A percentile compares a stretch with the other conserved stretches of the same genome.
These are phyloP conservation scores for Bothrops jararaca DNA, from an alignment of 2,113 vertebrate genomes.

Conservation along the genomic window DNA sequence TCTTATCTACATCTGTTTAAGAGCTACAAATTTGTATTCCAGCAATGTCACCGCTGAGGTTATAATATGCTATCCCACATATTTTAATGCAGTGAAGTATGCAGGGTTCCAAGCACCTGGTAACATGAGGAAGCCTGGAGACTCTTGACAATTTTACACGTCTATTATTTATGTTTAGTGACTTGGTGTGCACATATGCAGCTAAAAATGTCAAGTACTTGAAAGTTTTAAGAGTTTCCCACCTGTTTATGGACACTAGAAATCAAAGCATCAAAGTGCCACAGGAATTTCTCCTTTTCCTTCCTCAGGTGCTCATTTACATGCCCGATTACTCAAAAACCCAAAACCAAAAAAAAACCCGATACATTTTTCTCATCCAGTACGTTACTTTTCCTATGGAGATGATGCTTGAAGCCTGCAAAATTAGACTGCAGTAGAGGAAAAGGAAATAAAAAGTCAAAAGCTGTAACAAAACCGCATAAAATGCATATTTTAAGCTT, in stretches of 20 bases:
- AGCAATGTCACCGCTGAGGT: background rate
- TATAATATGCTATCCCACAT: background rate
- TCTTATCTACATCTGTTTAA: background rate
- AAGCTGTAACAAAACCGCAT: conserved; percentile 5
- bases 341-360: background rate
- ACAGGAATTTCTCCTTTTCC: background rate
- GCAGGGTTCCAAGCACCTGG: background rate
- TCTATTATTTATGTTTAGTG: background rate
- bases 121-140: background rate
- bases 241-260: conserved; percentile 36
- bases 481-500: background rate
- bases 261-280: conserved; percentile 22
- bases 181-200: background rate
- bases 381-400: conserved; percentile 26
- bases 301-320: conserved; percentile 3
- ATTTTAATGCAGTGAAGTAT: background rate
- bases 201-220: conserved; percentile 33
- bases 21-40: background rate
- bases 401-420: conserved; percentile 37
- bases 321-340: background rate
- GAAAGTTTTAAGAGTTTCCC: conserved; percentile 41
- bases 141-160: background rate
- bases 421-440: background rate
- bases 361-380: conserved; percentile 36
- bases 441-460: conserved; percentile 2